Conservation (phyloP, 2,113 vertebrate genomes). For the Centrocercus urophasianus region DNA sequence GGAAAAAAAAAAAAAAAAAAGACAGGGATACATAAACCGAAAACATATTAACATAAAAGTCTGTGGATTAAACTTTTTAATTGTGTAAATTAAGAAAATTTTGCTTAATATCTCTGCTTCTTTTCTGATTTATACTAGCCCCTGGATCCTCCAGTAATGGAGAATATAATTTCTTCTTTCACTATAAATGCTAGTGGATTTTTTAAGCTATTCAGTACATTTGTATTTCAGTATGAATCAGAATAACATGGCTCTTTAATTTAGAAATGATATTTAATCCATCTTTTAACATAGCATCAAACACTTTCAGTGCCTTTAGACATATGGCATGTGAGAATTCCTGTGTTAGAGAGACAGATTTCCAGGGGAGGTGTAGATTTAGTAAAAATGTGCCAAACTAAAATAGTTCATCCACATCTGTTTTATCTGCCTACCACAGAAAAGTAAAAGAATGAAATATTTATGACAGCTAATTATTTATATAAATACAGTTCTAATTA, state of each 20-base stretch:
- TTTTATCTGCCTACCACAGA: background rate
- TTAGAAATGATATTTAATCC: background rate
- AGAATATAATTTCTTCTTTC: background rate
- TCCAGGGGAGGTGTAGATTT: background rate
- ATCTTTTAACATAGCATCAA: background rate
- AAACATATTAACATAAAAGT: background rate
- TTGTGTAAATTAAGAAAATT: background rate
- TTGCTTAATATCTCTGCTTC: background rate
- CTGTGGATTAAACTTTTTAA: background rate
- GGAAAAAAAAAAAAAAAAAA: background rate
- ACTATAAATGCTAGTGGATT: background rate
- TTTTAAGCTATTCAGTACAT: background rate
- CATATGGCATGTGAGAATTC: background rate
- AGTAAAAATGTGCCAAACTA: background rate
- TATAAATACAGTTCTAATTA: background rate
- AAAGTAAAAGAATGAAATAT: background rate
- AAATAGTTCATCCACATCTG: background rate
- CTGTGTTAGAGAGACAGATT: background rate
- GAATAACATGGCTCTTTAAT: background rate
- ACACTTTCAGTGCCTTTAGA: background rate
- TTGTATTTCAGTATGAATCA: background rate
- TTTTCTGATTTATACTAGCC: background rate
- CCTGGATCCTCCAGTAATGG: background rate
- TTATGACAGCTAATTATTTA: background rate
- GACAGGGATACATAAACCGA: background rate